Conservation (phyloP, 2,113 vertebrate species). For the Hymenochirus boettgeri region DNA sequence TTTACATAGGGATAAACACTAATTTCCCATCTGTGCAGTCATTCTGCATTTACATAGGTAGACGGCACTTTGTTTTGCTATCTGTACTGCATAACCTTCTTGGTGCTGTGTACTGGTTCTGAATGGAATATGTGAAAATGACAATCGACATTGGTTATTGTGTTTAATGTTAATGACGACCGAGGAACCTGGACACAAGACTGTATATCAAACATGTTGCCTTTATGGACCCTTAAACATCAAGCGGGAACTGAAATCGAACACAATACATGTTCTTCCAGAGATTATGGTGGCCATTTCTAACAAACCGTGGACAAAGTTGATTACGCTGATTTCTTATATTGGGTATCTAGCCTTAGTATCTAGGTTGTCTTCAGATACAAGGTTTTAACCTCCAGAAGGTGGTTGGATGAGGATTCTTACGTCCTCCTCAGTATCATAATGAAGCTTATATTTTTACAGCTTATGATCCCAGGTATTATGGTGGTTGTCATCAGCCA, state of each 20-base stretch:
- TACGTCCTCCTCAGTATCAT: constrained; percentile 61
- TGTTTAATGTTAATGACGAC: constrained; percentile 46
- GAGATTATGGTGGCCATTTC: constrained; percentile 61
- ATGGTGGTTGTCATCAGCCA: constrained; percentile 65
- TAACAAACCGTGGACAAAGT: constrained; percentile 57
- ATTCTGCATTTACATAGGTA: constrained; percentile 80
- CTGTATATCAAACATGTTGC: constrained; percentile 45
- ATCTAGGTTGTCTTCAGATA: constrained; percentile 63
- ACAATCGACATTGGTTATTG: constrained; percentile 70
- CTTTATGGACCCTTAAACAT: constrained; percentile 40
- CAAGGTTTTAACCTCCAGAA: constrained; percentile 64
- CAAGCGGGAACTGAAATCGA: constrained; percentile 47
- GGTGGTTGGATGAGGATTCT: constrained; percentile 64
- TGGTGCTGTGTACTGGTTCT: constrained; percentile 76
- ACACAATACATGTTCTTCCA: constrained; percentile 57
- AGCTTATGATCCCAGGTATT: constrained; percentile 58
- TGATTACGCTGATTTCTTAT: constrained; percentile 55
- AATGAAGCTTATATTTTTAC: constrained; percentile 62
- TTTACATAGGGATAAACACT: constrained; percentile 72
- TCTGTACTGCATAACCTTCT: constrained; percentile 76
- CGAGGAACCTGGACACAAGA: constrained; percentile 4
- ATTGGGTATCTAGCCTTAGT: constrained; percentile 56
- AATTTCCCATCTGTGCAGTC: constrained; percentile 70
- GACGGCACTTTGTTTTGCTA: constrained; percentile 80
- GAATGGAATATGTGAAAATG: constrained; percentile 67